Evolutionary conservation across 2,797 vertebrate species (phyloP), one percentile per base, ranked within the genome.

Genomic region (Philypnodon macrostomus): DNA sequence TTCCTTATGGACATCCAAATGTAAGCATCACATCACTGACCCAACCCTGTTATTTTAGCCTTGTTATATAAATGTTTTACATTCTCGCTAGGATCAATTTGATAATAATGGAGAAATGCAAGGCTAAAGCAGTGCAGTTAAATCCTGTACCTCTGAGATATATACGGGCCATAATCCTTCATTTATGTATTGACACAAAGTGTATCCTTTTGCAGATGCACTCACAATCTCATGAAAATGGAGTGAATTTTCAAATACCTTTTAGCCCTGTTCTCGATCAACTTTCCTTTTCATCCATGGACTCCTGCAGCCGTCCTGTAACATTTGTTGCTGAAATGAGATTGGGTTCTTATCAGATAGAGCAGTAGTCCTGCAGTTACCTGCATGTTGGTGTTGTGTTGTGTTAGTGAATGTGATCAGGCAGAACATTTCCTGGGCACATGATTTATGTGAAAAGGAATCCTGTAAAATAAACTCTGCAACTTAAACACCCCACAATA

Each of bases 321-420:
- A 56, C 58, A 61, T 66, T 63, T 70, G 56, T 52, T 24, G 26
- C 51, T 39, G 26, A 64, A 73, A 79, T 81, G 59, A 67, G 70
- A 86, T 86, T 63, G 76, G 46, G 46, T 54, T 70, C 66, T 81
- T 80, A 75, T 86, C 79, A 75, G 69, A 70, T 65, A 23, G 59
- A 47, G 46, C 12, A 7, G 29, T 44, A 59, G 48, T 51, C 18
- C 52, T 37, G 14, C 42, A 21, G 49, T 45, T 47, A 41, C 48
- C 46, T 66, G 35, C 39, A 12, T 18, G 17, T 16, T 47, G 53
- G 36, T n/a, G 53, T 56, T 63, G 55, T 23, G 30, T 13, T 31
- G 53, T 33, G 21, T 27, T 34, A 14, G 48, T 38, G 48, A 21
- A 6, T 5, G 6, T 33, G 3, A 33, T 7, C 26, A 29, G 2